phyloP scores from a whole-genome alignment of 2,888 invertebrate species.

The Steinernema hermaphroditum region DNA sequence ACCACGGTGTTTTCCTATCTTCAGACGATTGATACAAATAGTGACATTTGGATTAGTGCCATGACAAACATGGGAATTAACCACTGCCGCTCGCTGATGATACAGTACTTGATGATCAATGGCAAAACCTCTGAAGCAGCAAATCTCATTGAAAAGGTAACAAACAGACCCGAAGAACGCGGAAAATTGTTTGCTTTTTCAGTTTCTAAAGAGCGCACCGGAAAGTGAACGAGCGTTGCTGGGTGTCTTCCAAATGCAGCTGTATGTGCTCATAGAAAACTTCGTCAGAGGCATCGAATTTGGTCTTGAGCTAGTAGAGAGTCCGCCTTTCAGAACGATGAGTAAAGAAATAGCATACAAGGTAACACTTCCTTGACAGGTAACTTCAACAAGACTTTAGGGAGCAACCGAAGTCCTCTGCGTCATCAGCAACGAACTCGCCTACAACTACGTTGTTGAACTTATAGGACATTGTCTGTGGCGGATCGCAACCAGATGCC shows the following conservation, averaged over 20 bases:
- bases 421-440: background rate
- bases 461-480: background rate
- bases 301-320: background rate
- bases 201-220: background rate
- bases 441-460: background rate
- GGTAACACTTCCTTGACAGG: too few relatives aligned
- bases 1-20: background rate
- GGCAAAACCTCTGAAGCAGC: background rate
- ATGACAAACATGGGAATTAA: background rate
- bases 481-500: constrained; percentile 10
- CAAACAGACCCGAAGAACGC: too few relatives aligned
- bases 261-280: background rate
- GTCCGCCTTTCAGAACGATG: background rate
- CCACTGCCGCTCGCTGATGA: background rate
- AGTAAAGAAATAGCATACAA: background rate
- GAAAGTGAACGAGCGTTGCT: background rate
- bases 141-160: background rate
- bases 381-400: background rate
- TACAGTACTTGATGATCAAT: background rate
- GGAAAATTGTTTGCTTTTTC: too few relatives aligned
- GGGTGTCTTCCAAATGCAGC: background rate
- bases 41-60: background rate
- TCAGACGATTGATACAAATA: background rate
- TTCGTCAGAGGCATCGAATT: background rate
- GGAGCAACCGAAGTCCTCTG: background rate